Percentiles rank a stretch among this genome's conserved stretches.
phyloP scores from a whole-genome alignment of 2,888 invertebrate genomes.

The Allophyes oxyacanthae region DNA sequence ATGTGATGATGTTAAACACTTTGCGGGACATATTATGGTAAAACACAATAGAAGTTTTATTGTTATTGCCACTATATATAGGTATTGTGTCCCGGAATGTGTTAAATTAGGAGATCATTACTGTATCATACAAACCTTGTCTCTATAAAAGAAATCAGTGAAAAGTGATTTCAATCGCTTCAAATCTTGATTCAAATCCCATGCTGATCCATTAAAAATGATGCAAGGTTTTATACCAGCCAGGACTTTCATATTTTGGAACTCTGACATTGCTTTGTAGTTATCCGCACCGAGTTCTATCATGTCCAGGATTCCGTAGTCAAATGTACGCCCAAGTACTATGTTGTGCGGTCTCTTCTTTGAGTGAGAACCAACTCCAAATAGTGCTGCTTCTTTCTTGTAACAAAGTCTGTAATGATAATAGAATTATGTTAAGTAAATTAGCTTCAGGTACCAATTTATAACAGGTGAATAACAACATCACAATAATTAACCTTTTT shows the following conservation, averaged over 20 bases:
- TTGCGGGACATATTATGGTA: too few species aligned
- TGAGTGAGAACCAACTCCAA: conserved; percentile 96
- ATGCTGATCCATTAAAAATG: conserved; percentile 97
- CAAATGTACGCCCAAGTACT: conserved; percentile 96
- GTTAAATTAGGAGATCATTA: too few species aligned
- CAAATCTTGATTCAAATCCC: conserved; percentile 95
- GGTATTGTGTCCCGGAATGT: too few species aligned
- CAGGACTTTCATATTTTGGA: conserved; percentile 93
- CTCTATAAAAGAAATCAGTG: conserved; percentile 97
- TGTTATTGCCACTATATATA: too few species aligned
- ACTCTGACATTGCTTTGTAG: conserved; percentile 94
- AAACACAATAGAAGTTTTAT: too few species aligned
- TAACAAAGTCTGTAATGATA: conserved; percentile 88
- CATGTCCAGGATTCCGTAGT: conserved; percentile 98
- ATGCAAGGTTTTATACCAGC: conserved; percentile 97
- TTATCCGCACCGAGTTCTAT: conserved; percentile 97
- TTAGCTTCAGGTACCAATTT: too few species aligned
- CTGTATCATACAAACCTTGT: conserved; percentile 87
- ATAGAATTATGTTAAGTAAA: not conserved
- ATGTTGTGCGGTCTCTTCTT: conserved; percentile 99
- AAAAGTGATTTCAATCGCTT: conserved; percentile 96
- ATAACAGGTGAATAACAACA: too few species aligned
- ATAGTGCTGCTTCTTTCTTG: conserved; percentile 96
- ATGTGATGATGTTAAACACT: too few species aligned
- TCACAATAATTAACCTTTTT: too few species aligned